A percentile compares a stretch with the other conserved stretches of the same genome.
phyloP scores from a whole-genome alignment of 2,888 invertebrate species.

The Plebejus argus region DNA sequence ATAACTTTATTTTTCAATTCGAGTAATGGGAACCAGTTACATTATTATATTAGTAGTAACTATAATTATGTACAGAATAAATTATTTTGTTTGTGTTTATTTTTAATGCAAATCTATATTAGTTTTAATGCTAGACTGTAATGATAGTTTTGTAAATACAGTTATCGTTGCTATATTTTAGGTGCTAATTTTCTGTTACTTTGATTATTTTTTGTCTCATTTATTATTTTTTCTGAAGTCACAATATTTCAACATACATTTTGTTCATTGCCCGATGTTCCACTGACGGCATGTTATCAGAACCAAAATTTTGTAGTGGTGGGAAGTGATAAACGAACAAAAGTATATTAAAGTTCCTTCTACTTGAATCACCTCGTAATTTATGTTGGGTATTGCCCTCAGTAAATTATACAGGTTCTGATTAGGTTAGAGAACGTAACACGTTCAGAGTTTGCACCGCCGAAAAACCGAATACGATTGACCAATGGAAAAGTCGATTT shows the following conservation, averaged over 20 bases:
- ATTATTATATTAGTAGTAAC: slow-evolving; percentile 53
- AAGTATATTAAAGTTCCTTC: slow-evolving; percentile 69
- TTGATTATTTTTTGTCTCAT: slow-evolving; percentile 48
- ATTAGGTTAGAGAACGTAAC: slow-evolving; percentile 74
- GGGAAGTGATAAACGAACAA: slow-evolving; percentile 70
- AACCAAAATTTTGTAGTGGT: slow-evolving; percentile 70
- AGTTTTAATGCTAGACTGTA: slow-evolving; percentile 65
- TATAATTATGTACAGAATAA: slow-evolving; percentile 72
- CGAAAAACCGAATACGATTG: slow-evolving; percentile 58
- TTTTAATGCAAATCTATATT: slow-evolving; percentile 64
- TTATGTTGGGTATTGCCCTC: slow-evolving; percentile 70
- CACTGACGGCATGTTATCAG: slow-evolving; percentile 68
- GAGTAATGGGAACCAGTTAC: slow-evolving; percentile 61
- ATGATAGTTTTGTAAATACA: slow-evolving; percentile 71
- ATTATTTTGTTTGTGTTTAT: slow-evolving; percentile 72
- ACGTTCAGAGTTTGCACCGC: slow-evolving; percentile 65
- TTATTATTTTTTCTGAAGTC: slow-evolving; percentile 54
- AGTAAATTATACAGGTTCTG: slow-evolving; percentile 82
- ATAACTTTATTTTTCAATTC: slow-evolving; percentile 62
- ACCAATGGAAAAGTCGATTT: background rate
- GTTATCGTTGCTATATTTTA: slow-evolving; percentile 71
- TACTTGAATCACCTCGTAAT: slow-evolving; percentile 81
- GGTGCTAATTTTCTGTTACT: slow-evolving; percentile 68
- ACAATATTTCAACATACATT: slow-evolving; percentile 55
- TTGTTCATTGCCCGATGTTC: slow-evolving; percentile 40